Percentiles rank a stretch among this genome's conserved stretches.
Conservation (phyloP, 1,140 invertebrate species). For the Hycleus phaleratus region DNA sequence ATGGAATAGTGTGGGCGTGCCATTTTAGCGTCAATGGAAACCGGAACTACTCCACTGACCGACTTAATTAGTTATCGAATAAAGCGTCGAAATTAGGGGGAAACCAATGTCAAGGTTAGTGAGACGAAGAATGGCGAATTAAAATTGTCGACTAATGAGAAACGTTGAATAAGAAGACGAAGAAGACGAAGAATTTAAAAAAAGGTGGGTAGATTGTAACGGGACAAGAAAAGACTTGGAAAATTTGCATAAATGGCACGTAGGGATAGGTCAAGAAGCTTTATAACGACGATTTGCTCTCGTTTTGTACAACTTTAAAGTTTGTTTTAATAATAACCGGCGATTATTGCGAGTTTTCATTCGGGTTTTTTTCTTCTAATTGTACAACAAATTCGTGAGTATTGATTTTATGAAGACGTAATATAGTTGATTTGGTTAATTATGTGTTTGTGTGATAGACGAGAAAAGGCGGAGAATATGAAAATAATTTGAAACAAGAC, state of each 20-base stretch:
- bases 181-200: neutral
- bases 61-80: slow-evolving; percentile 6
- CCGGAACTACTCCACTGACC: slow-evolving; percentile 7
- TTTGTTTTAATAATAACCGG: too few relatives aligned
- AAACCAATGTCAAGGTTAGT: slow-evolving; percentile 8
- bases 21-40: too few relatives aligned
- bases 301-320: too few relatives aligned
- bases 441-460: slow-evolving; percentile 4
- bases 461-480: slow-evolving; percentile 7
- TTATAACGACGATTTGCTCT: too few relatives aligned
- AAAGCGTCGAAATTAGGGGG: slow-evolving; percentile 3
- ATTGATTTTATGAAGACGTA: too few relatives aligned
- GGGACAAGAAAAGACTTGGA: too few relatives aligned
- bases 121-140: slow-evolving; percentile 7
- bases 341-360: too few relatives aligned
- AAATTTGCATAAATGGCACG: slow-evolving; percentile 1
- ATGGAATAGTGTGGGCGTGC: too few relatives aligned
- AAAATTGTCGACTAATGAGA: slow-evolving; percentile 10
- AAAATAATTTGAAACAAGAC: slow-evolving; percentile 15
- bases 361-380: too few relatives aligned
- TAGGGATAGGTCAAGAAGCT: slow-evolving; percentile 2
- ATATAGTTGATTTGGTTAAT: slow-evolving; percentile 6
- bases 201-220: too few relatives aligned
- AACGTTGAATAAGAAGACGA: neutral
- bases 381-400: too few relatives aligned